Evolutionary conservation across 2,797 vertebrate genomes (phyloP).

Genomic region (Onychomys torridus): DNA sequence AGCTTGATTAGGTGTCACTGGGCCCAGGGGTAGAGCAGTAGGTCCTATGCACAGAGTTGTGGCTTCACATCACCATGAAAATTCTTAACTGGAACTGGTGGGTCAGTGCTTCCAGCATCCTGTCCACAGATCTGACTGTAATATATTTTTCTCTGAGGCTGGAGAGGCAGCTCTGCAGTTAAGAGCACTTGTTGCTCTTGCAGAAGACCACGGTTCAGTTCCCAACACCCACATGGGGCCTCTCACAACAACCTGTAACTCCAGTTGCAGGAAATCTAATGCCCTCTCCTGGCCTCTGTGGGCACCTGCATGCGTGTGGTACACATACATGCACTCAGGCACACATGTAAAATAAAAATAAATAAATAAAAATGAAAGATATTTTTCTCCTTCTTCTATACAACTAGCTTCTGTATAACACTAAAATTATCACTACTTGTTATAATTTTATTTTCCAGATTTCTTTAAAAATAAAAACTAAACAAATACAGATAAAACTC

Average conservation of each 20-base stretch:
- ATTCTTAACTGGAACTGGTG: not conserved
- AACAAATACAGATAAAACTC: not conserved
- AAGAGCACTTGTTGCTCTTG: not conserved
- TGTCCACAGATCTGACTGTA: not conserved
- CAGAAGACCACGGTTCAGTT: not conserved
- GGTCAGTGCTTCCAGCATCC: not conserved
- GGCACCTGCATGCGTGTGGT: not conserved
- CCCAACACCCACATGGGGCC: not conserved
- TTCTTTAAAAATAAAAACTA: not conserved
- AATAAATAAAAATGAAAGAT: not conserved
- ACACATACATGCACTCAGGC: not conserved
- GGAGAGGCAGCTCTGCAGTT: not conserved
- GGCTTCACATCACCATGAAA: accelerated
- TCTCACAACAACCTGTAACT: not conserved
- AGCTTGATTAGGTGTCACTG: not conserved
- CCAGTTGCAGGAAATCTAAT: not conserved
- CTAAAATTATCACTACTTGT: not conserved
- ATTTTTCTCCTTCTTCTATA: not conserved
- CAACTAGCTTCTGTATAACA: not conserved
- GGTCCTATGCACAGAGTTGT: not conserved
- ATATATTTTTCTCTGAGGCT: not conserved
- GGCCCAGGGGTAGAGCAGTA: not conserved
- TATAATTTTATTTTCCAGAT: not conserved
- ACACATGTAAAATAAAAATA: not conserved
- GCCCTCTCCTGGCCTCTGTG: not conserved